Percentiles rank a stretch among this genome's conserved stretches.
phyloP scores from a whole-genome alignment of 1,140 invertebrate species.

The Anastrepha ludens region DNA sequence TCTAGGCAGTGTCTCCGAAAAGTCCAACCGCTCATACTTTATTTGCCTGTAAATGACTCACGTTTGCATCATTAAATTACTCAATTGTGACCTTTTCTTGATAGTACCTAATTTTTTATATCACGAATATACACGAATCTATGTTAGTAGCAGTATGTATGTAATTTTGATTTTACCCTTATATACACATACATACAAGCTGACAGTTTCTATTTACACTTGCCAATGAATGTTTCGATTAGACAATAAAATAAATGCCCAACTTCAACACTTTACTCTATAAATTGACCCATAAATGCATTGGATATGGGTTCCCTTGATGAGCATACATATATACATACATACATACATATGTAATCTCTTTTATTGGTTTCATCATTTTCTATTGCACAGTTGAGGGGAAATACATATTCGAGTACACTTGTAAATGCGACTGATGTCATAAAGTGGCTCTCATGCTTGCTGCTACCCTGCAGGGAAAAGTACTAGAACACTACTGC shows the following conservation, averaged over 20 bases:
- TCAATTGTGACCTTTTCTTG: not conserved
- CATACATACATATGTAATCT: too few species aligned
- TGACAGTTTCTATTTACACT: not conserved
- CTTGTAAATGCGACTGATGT: too few species aligned
- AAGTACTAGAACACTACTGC: too few species aligned
- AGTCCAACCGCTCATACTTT: not conserved
- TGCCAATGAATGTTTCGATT: not conserved
- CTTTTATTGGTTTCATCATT: too few species aligned
- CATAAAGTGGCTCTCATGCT: too few species aligned
- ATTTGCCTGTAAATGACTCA: not conserved
- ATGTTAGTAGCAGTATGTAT: not conserved
- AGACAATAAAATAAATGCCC: not conserved
- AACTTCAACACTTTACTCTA: not conserved
- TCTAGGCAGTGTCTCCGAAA: not conserved
- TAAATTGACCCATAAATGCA: constrained; percentile 4
- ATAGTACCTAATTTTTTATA: not conserved
- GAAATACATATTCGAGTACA: too few species aligned
- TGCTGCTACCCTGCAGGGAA: too few species aligned
- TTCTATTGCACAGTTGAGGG: too few species aligned
- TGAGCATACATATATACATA: not conserved
- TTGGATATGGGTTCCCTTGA: not conserved
- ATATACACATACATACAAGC: not conserved
- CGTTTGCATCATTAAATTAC: not conserved
- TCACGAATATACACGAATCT: not conserved
- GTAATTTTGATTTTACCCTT: not conserved